Base-by-base conservation (phyloP, 2,797 vertebrate genomes). In the Mormyrops attenuatus region DNA sequence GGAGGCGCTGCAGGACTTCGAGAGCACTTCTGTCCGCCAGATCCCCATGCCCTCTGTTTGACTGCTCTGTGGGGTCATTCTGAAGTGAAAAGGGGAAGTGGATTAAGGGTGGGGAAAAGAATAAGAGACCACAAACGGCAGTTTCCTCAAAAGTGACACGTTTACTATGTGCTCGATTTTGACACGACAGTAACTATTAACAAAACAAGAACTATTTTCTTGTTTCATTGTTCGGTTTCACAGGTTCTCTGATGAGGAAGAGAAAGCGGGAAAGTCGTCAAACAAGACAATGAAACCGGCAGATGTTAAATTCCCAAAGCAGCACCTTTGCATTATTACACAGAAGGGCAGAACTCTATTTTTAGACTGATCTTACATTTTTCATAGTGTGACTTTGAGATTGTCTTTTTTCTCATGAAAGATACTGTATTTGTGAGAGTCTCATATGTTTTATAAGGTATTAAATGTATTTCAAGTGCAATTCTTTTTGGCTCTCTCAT, bases 1-100 rank as follows among this genome's bases (percentile, higher is more conserved):
- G 7, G 96, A 97, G 20, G 89, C 96, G 3, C 94, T 96, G 88
- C 95, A 96, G 84, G 98, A 98, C 93, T 96, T 94, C 15, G 96
- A 97, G 91, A 96, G 96, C 52, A 95, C 96, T 2, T 96, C 97
- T 0, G 94, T 95, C 88, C 97, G 97, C 91, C 98, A 96, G 93
- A 97, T 99, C 2, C 98, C 98, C 0, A 93, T 98, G 57, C 98
- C 98, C 86, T 99, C 97, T 0, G 97, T 97, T 50, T 99, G 92
- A 95, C 90, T 7, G 22, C 57, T 0, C 13, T 13, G 55, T 11
- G 84, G 11, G 5, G 26, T 69, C 26, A n/a, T 44, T 34, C 6
- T 17, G n/a, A 38, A 5, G n/a, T 20, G 26, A n/a, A n/a, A 15
- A 22, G 0, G 49, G 44, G 86, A 20, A 5, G n/a, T 88, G 20